Percentiles rank a stretch among this genome's conserved stretches.
Evolutionary conservation across 30 jellyfish, hydroid and myxozoan species (phyloP).

Genomic region (Mastigias papua): DNA sequence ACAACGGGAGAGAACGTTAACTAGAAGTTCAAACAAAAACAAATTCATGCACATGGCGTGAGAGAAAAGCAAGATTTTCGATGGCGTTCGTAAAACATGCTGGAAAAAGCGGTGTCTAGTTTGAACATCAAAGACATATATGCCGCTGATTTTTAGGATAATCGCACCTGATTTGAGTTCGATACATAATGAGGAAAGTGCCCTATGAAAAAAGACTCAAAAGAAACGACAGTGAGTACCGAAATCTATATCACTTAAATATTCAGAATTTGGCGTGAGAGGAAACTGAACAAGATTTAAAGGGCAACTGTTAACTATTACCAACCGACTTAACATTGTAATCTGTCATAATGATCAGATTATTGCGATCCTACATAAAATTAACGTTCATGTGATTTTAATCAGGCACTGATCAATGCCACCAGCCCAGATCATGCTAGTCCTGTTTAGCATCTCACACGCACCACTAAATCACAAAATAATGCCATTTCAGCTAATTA

Average conservation of each 20-base stretch:
- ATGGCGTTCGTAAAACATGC: slow-evolving; percentile 9
- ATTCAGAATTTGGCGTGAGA: slow-evolving; percentile 51
- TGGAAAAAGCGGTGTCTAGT: slow-evolving; percentile 34
- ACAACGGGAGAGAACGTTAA: too few relatives aligned
- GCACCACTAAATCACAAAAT: too few relatives aligned
- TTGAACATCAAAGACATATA: slow-evolving; percentile 8
- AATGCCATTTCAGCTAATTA: too few relatives aligned
- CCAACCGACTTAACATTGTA: not conserved
- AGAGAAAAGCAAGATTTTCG: not conserved
- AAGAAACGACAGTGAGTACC: slow-evolving; percentile 39
- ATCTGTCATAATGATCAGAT: slow-evolving; percentile 1
- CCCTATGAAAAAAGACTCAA: slow-evolving; percentile 1
- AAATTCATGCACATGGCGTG: not conserved
- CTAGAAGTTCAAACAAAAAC: too few relatives aligned
- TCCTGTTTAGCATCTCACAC: too few relatives aligned
- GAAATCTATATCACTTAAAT: slow-evolving; percentile 41
- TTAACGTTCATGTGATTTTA: not conserved
- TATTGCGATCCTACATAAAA: not conserved
- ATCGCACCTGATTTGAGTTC: slow-evolving; percentile 42
- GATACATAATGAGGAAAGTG: slow-evolving; percentile 35
- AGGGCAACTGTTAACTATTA: not conserved
- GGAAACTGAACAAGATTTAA: slow-evolving; percentile 35
- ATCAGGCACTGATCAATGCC: too few relatives aligned
- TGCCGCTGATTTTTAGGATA: slow-evolving; percentile 53
- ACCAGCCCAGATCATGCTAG: too few relatives aligned